A percentile compares a stretch with the other conserved stretches of the same genome.
These are phyloP conservation scores for Dendrocincla fuliginosa DNA, from an alignment of 2,797 vertebrate genomes.

Conservation along the genomic window DNA sequence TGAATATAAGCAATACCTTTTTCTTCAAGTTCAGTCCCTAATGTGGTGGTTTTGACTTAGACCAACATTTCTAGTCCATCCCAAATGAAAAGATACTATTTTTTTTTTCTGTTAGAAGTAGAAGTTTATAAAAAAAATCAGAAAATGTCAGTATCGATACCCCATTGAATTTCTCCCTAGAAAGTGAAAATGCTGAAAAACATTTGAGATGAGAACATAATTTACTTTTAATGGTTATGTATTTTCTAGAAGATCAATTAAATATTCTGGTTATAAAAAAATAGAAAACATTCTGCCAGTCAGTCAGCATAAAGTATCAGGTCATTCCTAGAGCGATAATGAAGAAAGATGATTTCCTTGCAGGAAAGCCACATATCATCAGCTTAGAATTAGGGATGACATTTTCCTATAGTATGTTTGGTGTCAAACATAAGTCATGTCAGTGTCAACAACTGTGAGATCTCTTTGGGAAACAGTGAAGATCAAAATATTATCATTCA, in stretches of 20 bases:
- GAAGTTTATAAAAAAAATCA: background rate
- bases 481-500: constrained; percentile 35
- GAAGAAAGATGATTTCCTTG: background rate
- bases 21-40: background rate
- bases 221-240: background rate
- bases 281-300: background rate
- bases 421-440: constrained; percentile 17
- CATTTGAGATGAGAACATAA: background rate
- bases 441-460: background rate
- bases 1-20: background rate
- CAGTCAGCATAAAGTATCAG: background rate
- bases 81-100: background rate
- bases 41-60: background rate
- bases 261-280: background rate
- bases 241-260: background rate
- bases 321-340: background rate
- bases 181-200: background rate
- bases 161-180: background rate
- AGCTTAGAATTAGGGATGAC: background rate
- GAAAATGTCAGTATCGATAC: background rate
- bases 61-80: background rate
- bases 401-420: background rate
- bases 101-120: background rate
- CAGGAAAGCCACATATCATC: background rate
- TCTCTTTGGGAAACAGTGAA: background rate